A percentile compares a stretch with the other conserved stretches of the same genome.
These are phyloP conservation scores for Gymnarchus niloticus DNA, from an alignment of 2,113 vertebrate genomes.

Conservation along the genomic window DNA sequence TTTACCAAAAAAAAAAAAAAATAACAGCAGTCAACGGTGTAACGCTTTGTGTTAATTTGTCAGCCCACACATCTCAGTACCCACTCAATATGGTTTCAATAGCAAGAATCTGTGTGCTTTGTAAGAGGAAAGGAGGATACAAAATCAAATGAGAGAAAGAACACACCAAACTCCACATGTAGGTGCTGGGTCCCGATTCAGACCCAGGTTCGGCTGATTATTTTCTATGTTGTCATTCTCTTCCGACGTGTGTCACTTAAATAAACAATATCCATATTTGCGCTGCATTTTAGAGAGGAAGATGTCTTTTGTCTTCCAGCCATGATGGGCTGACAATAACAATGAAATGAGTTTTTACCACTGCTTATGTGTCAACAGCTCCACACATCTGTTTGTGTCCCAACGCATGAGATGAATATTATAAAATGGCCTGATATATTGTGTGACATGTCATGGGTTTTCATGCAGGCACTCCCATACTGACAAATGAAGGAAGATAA, in stretches of 20 bases:
- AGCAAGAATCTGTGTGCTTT: not conserved
- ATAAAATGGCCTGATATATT: not conserved
- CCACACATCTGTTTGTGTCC: not conserved
- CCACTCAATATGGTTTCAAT: not conserved
- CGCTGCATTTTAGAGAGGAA: not conserved
- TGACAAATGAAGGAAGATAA: not conserved
- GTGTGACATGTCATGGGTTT: too few relatives aligned
- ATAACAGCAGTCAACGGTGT: not conserved
- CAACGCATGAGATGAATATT: not conserved
- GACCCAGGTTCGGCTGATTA: not conserved
- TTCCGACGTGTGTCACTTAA: not conserved
- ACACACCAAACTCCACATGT: too few relatives aligned
- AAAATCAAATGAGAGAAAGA: too few relatives aligned
- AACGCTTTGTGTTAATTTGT: not conserved
- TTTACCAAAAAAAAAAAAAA: too few relatives aligned
- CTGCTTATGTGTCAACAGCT: not conserved
- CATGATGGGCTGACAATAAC: not conserved
- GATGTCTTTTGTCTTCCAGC: not conserved
- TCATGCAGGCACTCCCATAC: not conserved
- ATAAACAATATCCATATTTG: not conserved
- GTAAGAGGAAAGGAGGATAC: too few relatives aligned
- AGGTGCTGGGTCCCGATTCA: not conserved
- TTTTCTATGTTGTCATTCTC: not conserved
- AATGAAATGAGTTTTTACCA: not conserved
- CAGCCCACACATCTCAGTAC: not conserved